Percentiles rank a stretch among this genome's conserved stretches.
Evolutionary conservation across 2,888 invertebrate species (phyloP).

Genomic region (Eremobia ochroleuca): DNA sequence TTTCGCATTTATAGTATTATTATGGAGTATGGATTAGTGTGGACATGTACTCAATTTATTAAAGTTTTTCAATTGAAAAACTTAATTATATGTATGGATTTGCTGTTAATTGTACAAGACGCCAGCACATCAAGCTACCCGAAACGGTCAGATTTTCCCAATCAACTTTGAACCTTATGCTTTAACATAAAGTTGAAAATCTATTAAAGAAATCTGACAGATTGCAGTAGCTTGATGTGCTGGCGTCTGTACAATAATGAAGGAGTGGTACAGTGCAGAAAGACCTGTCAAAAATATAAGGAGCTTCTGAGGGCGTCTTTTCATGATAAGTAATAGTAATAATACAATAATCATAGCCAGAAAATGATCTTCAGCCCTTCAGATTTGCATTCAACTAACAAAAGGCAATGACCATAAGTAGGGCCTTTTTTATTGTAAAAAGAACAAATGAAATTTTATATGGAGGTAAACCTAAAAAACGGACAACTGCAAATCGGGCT

Average conservation of each 20-base stretch:
- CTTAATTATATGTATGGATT: background rate
- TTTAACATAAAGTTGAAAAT: no score
- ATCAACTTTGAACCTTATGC: no score
- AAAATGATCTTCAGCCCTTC: background rate
- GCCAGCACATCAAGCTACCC: no score
- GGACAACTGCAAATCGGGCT: background rate
- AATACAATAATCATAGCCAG: background rate
- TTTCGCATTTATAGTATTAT: background rate
- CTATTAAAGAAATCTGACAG: no score
- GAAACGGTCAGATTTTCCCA: no score
- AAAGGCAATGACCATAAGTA: background rate
- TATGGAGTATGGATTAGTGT: background rate
- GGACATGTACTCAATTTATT: background rate
- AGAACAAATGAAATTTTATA: background rate
- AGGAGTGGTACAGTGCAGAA: background rate
- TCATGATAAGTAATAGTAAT: background rate
- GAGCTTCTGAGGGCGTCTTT: background rate
- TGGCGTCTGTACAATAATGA: no score
- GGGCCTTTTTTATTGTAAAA: background rate
- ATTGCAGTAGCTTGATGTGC: no score
- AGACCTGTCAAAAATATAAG: background rate
- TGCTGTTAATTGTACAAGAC: no score
- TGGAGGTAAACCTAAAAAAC: background rate
- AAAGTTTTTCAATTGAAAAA: background rate
- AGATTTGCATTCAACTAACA: background rate